Evolutionary conservation across 2,888 invertebrate genomes (phyloP).

Genomic region (Ophraella communa): DNA sequence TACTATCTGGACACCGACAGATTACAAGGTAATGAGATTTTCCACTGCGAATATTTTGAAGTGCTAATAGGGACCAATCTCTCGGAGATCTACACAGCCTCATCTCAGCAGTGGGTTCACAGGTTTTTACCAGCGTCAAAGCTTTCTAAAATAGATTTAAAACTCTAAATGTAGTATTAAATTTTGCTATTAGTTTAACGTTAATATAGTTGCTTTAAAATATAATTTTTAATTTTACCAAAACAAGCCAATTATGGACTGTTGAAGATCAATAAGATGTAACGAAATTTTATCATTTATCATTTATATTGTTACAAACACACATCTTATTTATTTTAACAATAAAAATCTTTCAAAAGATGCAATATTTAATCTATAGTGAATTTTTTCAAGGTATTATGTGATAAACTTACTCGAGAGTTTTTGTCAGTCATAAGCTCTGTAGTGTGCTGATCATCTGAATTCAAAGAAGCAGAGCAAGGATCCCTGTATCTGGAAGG

Average conservation of each 20-base stretch:
- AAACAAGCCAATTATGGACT: too few species aligned
- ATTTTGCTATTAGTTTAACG: too few species aligned
- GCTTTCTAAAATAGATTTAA: slow-evolving; percentile 72
- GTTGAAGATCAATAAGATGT: too few species aligned
- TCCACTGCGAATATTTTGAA: slow-evolving; percentile 91
- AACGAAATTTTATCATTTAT: too few species aligned
- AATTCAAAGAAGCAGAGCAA: slow-evolving; percentile 87
- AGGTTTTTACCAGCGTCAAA: slow-evolving; percentile 89
- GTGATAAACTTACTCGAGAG: slow-evolving; percentile 70
- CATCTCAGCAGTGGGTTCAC: slow-evolving; percentile 92
- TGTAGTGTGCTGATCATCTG: slow-evolving; percentile 91
- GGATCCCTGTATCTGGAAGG: slow-evolving; percentile 88
- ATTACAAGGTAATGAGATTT: slow-evolving; percentile 94
- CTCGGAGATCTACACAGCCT: slow-evolving; percentile 85
- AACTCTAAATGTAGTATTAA: too few species aligned
- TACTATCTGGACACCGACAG: slow-evolving; percentile 86
- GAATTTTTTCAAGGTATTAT: neutral
- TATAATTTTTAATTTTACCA: too few species aligned
- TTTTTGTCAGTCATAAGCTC: slow-evolving; percentile 85
- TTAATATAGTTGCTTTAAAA: too few species aligned
- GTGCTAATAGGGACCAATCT: slow-evolving; percentile 89
- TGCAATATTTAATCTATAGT: too few species aligned
- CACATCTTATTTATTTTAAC: too few species aligned
- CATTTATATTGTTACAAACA: too few species aligned
- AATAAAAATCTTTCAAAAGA: too few species aligned